Evolutionary conservation across 2,113 vertebrate genomes (phyloP), one percentile per base, ranked within the genome.

Genomic region (Tetrao urogallus): DNA sequence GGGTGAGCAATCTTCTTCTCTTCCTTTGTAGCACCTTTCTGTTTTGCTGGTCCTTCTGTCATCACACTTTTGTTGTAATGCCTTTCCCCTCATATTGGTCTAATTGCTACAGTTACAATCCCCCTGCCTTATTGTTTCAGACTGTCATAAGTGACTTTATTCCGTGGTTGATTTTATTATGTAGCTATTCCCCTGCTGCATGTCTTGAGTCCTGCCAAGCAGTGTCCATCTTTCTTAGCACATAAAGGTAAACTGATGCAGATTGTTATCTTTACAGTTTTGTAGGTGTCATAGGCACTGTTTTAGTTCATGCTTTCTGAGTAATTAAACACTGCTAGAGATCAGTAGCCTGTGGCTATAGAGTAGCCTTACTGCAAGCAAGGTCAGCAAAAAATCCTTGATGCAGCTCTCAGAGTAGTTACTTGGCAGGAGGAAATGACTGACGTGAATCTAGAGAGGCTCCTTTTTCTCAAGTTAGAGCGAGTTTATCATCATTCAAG

Each of bases 391-490:
- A 86, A 86, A 82, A 36, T 61, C 32, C 22, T 52, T 66, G 28
- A 22, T 38, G 1, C 0, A 75, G 20, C 6, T 77, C 47, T 78
- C 0, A 52, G 10, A 20, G 38, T 34, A 38, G 13, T 64, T 77
- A 5, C 0, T 0, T 56, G 43, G 34, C 19, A 32, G 58, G 22
- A 65, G 32, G 24, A 79, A 58, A 48, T 52, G 4, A 40, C 32
- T 72, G 47, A 38, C 32, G 0, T 0, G 10, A 81, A 60, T 18
- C 14, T 56, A 50, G 25, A 40, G 32, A 64, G 6, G 15, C n/a
- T 36, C 9, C 25, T 32, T 27, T 50, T 48, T 11, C 47, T 48
- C 15, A 75, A 52, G 16, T 47, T 10, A 86, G 50, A 25, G 34
- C 13, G 28, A 52, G 24, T 52, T 34, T 78, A 38, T 10, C 20